phyloP scores from a whole-genome alignment of 2,113 vertebrate genomes.

The Tretioscincus oriximinensis region DNA sequence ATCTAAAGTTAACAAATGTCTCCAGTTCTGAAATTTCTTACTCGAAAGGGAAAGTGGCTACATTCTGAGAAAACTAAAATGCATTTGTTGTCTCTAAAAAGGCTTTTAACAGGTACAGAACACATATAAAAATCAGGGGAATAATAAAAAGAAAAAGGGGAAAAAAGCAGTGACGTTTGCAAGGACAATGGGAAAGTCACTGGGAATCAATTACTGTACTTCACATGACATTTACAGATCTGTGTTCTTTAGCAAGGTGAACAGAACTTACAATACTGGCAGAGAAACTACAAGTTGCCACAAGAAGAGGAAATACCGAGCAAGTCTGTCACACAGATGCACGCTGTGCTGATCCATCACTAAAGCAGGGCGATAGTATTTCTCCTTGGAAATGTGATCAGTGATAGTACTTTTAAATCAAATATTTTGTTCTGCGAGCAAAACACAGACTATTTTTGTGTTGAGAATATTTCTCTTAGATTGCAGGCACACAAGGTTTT shows the following conservation, averaged over 20 bases:
- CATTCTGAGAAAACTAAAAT: neutral
- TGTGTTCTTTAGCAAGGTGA: neutral
- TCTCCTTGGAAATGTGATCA: neutral
- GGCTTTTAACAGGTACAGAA: neutral
- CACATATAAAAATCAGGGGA: neutral
- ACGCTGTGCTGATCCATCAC: neutral
- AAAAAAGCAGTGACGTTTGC: neutral
- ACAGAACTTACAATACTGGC: neutral
- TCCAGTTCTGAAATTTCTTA: neutral
- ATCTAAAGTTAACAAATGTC: neutral
- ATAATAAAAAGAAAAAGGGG: neutral
- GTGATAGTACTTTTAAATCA: neutral
- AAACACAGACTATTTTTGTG: neutral
- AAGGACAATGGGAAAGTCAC: neutral
- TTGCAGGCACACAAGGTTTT: no score
- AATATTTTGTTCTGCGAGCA: neutral
- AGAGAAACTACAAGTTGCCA: neutral
- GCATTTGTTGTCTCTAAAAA: neutral
- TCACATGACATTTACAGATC: neutral
- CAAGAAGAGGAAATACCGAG: neutral
- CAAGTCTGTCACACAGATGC: neutral
- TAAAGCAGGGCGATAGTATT: neutral
- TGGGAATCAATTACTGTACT: neutral
- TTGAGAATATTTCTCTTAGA: no score
- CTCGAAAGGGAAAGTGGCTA: neutral